A percentile compares a stretch with the other conserved stretches of the same genome.
phyloP scores from a whole-genome alignment of 2,113 vertebrate genomes.

The Myodes glareolus region DNA sequence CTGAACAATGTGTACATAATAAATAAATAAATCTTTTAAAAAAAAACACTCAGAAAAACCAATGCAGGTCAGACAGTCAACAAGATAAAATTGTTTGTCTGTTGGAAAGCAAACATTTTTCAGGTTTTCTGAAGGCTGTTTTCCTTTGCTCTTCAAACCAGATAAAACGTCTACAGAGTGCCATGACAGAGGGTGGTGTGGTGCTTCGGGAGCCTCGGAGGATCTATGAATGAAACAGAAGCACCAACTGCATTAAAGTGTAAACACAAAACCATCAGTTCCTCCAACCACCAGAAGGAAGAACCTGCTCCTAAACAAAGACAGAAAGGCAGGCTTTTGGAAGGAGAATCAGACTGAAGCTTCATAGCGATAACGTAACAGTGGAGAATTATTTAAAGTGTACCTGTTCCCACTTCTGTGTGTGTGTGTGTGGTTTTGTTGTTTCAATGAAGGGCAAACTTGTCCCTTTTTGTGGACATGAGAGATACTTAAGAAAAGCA shows the following conservation, averaged over 20 bases:
- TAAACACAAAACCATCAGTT: neutral
- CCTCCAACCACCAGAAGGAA: too few relatives aligned
- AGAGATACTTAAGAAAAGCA: conserved; percentile 25
- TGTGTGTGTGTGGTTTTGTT: neutral
- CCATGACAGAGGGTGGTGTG: conserved; percentile 92
- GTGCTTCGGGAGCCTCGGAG: conserved; percentile 90
- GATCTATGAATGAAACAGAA: conserved; percentile 84
- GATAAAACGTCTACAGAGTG: conserved; percentile 90
- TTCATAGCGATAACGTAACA: neutral
- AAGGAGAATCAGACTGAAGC: neutral
- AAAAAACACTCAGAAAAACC: too few relatives aligned
- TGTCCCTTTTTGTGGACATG: neutral
- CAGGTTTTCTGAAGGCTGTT: neutral
- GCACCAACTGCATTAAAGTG: rapidly evolving
- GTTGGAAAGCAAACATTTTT: neutral
- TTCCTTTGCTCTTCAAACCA: conserved; percentile 80
- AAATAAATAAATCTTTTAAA: too few relatives aligned
- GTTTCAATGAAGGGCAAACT: neutral
- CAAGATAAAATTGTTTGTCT: neutral
- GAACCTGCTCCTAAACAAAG: neutral
- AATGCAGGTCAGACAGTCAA: neutral
- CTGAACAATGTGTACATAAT: too few relatives aligned
- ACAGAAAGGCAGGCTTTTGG: neutral
- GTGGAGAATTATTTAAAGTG: neutral
- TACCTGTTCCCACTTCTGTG: rapidly evolving